phyloP scores from a whole-genome alignment of 2,113 vertebrate species.

The Cacatua alba region DNA sequence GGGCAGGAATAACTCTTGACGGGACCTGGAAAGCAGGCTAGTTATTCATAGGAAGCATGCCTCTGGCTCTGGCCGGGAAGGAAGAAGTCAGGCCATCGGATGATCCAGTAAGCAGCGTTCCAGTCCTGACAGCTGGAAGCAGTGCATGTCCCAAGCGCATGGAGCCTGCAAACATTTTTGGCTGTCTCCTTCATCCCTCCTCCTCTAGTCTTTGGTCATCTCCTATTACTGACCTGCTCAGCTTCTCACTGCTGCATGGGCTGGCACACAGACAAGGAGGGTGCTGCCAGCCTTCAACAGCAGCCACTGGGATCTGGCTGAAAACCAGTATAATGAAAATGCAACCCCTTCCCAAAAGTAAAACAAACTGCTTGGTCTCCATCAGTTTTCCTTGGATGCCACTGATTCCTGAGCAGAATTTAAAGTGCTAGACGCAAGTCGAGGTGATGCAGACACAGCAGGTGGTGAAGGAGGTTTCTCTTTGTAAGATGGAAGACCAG shows the following conservation, averaged over 20 bases:
- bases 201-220: background rate
- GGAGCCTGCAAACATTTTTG: background rate
- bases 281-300: background rate
- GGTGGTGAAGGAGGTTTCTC: background rate
- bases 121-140: slow-evolving; percentile 13
- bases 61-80: background rate
- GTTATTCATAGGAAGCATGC: slow-evolving; percentile 19
- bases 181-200: background rate
- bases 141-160: background rate
- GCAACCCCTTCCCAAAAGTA: background rate
- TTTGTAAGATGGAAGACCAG: background rate
- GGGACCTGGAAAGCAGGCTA: background rate
- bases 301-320: background rate
- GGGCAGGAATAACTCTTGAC: background rate
- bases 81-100: background rate
- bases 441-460: background rate
- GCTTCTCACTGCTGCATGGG: background rate
- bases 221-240: background rate
- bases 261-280: background rate
- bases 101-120: background rate
- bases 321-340: background rate
- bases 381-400: background rate
- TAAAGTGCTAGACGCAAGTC: background rate
- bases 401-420: background rate
- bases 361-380: background rate